Base-by-base conservation (phyloP, 2,797 vertebrate genomes). In the Pangasius larnaudii region DNA sequence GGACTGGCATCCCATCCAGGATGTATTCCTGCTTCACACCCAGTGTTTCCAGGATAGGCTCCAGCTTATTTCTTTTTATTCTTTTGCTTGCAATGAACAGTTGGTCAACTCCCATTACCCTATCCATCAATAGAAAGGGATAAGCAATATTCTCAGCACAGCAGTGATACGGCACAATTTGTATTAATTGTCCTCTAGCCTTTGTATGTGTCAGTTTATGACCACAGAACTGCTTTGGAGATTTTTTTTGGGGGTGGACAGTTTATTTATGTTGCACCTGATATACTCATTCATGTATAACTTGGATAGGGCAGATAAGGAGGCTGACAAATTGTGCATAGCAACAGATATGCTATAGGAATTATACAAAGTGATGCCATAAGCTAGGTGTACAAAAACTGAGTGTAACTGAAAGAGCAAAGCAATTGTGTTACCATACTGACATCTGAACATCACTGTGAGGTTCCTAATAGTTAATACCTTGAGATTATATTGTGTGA, bases 281-380 rank as follows among this genome's bases (percentile, higher is more conserved):
- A 63, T 63, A 10, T 24, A 63, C 61, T 63, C 27, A 63, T n/a
- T 11, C 61, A 18, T 63, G 13, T 27, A 63, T n/a, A 63, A n/a
- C 27, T 4, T 63, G 27, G 27, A n/a, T 27, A 63, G 13, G 63
- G n/a, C 63, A 65, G 63, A 13, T n/a, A 67, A 4, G 3, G 4
- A 14, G 63, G 2, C 11, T 30, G 63, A 67, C 4, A 19, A 67
- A 14, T 59, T 59, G 58, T 24, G 22, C 58, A 67, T 30, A 14
- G n/a, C n/a, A 67, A 67, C n/a, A 30, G 63, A 67, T 67, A 67
- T 67, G 63, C n/a, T 67, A n/a, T n/a, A 67, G n/a, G 30, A 67
- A 67, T 27, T 63, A n/a, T 59, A 22, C 58, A 59, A 59, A 24
- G 53, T 56, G 53, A 56, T 59, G 22, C 58, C 58, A 24, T 22